These are phyloP conservation scores for Andrena minutula DNA, from an alignment of 2,888 invertebrate species.

Conservation along the genomic window DNA sequence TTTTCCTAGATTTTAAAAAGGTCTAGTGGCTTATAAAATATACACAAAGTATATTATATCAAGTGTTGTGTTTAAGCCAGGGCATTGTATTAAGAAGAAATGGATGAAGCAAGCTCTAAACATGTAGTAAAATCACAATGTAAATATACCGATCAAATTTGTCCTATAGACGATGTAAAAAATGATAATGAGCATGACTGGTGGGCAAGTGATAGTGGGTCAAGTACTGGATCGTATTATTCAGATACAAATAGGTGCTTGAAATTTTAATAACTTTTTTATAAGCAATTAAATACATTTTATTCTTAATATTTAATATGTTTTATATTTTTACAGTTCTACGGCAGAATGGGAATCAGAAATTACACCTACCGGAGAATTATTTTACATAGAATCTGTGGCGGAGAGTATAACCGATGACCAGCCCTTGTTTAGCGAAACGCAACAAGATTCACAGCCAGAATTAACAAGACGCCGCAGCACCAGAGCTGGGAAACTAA, in stretches of 20 bases:
- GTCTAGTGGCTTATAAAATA: slow-evolving; percentile 1
- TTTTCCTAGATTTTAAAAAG: not conserved
- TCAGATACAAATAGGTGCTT: slow-evolving; percentile 81
- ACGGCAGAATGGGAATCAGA: slow-evolving; percentile 82
- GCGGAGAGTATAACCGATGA: slow-evolving; percentile 68
- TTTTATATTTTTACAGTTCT: slow-evolving; percentile 71
- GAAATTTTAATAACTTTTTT: slow-evolving; percentile 11
- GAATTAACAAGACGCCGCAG: slow-evolving; percentile 81
- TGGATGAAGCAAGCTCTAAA: slow-evolving; percentile 42
- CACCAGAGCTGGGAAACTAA: slow-evolving; percentile 85
- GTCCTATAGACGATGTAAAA: slow-evolving; percentile 54
- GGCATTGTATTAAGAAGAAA: slow-evolving; percentile 3
- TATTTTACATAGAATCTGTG: slow-evolving; percentile 81
- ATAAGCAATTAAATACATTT: not conserved
- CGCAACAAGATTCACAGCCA: slow-evolving; percentile 71
- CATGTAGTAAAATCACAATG: slow-evolving; percentile 40
- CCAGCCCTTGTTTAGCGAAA: slow-evolving; percentile 41
- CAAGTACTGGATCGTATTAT: slow-evolving; percentile 83
- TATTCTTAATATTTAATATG: slow-evolving; percentile 11
- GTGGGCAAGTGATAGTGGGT: slow-evolving; percentile 83
- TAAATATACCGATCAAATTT: slow-evolving; percentile 44
- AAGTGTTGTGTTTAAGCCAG: not conserved
- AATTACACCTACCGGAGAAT: slow-evolving; percentile 78
- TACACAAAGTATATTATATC: not conserved
- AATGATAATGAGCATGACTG: slow-evolving; percentile 80